These are phyloP conservation scores for Malthinus flaveolus DNA, from an alignment of 2,888 invertebrate genomes.

Conservation along the genomic window DNA sequence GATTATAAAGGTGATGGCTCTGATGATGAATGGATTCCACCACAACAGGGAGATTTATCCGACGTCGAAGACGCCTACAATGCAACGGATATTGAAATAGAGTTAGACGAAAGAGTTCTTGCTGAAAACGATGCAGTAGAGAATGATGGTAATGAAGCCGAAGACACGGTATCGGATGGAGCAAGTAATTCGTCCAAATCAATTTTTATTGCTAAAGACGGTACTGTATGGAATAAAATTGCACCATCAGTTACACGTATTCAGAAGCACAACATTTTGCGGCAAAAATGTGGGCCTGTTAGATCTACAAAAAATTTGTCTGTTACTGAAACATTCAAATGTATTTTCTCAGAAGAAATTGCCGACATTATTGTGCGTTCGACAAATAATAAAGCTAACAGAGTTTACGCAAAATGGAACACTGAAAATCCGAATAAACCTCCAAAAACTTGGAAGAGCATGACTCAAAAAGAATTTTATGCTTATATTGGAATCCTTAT, in stretches of 20 bases:
- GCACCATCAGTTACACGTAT: conserved; percentile 1
- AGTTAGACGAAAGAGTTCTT: too few species aligned
- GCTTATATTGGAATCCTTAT: conserved; percentile 1
- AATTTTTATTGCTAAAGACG: conserved; percentile 5
- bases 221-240: conserved; percentile 11
- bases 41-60: too few species aligned
- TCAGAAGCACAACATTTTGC: conserved; percentile 10
- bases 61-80: too few species aligned
- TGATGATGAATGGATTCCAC: too few species aligned
- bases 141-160: too few species aligned
- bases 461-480: conserved; percentile 10
- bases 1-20: too few species aligned
- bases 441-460: background rate
- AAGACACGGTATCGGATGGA: too few species aligned
- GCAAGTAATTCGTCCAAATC: too few species aligned
- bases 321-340: conserved; percentile 4
- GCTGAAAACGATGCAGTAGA: too few species aligned
- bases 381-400: conserved; percentile 11
- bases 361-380: conserved; percentile 9
- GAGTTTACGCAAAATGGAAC: conserved; percentile 6
- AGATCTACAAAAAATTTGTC: conserved; percentile 4
- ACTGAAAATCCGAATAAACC: conserved; percentile 1
- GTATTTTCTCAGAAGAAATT: conserved; percentile 11
- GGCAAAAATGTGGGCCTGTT: conserved; percentile 1
- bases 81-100: too few species aligned